Percentiles rank a stretch among this genome's conserved stretches.
Conservation (phyloP, 1,140 invertebrate species). For the Ctenoplectra terminalis region DNA sequence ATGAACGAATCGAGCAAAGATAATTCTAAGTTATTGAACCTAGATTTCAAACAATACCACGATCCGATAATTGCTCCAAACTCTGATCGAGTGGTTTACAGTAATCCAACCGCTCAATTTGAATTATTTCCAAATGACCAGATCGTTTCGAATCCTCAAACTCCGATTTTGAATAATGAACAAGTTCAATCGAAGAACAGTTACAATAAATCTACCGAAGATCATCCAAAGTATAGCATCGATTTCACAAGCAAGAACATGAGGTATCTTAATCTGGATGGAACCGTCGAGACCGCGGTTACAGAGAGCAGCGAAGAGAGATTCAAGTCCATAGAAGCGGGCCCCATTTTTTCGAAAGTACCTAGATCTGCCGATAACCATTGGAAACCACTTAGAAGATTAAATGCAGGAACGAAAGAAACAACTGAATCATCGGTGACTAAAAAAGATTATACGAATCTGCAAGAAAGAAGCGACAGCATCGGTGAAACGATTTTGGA, state of each 20-base stretch:
- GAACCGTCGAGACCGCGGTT: neutral
- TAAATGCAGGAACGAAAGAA: neutral
- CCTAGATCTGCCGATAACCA: neutral
- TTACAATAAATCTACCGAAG: too few species aligned
- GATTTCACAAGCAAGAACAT: conserved; percentile 37
- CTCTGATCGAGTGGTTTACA: neutral
- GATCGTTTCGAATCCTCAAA: neutral
- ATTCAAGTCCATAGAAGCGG: neutral
- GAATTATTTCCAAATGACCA: neutral
- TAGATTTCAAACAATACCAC: neutral
- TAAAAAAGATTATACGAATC: neutral
- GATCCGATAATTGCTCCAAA: neutral
- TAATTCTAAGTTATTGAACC: neutral
- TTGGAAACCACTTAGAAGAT: neutral
- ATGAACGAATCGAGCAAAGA: neutral
- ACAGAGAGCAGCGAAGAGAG: neutral
- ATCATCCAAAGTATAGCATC: conserved; percentile 3
- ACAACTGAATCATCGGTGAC: neutral
- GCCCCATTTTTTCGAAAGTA: neutral
- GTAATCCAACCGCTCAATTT: neutral
- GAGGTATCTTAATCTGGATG: conserved; percentile 36
- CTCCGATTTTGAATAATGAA: neutral
- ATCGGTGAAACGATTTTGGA: too few species aligned
- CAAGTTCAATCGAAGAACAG: neutral
- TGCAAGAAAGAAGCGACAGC: neutral